phyloP scores from a whole-genome alignment of 37 sponge, comb jelly and placozoan species.

The Eunapius fragilis region DNA sequence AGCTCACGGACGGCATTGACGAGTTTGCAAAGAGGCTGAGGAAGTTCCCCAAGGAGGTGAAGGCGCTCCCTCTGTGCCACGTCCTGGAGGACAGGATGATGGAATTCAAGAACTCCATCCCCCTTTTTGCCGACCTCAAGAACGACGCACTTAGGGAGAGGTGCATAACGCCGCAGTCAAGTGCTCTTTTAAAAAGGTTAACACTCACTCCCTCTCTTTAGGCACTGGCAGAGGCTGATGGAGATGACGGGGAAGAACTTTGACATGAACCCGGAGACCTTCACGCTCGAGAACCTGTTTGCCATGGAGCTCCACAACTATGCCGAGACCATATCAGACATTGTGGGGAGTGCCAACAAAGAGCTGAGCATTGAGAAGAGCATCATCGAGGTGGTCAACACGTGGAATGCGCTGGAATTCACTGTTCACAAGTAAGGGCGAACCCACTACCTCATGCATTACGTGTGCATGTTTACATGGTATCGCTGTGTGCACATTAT shows the following conservation, averaged over 20 bases:
- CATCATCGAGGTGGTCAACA: slow-evolving; percentile 90
- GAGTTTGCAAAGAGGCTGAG: slow-evolving; percentile 83
- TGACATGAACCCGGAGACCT: slow-evolving; percentile 99
- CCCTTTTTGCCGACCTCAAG: slow-evolving; percentile 96
- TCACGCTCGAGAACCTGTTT: slow-evolving; percentile 97
- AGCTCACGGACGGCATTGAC: slow-evolving; percentile 93
- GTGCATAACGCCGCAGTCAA: slow-evolving; percentile 13
- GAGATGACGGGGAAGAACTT: slow-evolving; percentile 95
- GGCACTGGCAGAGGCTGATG: slow-evolving; percentile 99
- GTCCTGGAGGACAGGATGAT: slow-evolving; percentile 96
- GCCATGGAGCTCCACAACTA: slow-evolving; percentile 99
- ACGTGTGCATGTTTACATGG: background rate
- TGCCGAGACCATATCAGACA: slow-evolving; percentile 96
- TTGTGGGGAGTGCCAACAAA: slow-evolving; percentile 96
- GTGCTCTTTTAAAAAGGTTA: background rate
- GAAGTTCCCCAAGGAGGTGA: slow-evolving; percentile 95
- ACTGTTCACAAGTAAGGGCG: slow-evolving; percentile 77
- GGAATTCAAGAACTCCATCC: slow-evolving; percentile 97
- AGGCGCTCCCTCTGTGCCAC: slow-evolving; percentile 84
- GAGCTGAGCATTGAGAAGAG: slow-evolving; percentile 99
- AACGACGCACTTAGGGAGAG: slow-evolving; percentile 96
- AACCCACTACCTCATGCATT: background rate
- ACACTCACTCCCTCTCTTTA: background rate
- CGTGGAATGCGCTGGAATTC: slow-evolving; percentile 88
- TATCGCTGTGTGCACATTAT: no score